Conservation (phyloP, 2,888 invertebrate genomes). For the Clunio marinus region DNA sequence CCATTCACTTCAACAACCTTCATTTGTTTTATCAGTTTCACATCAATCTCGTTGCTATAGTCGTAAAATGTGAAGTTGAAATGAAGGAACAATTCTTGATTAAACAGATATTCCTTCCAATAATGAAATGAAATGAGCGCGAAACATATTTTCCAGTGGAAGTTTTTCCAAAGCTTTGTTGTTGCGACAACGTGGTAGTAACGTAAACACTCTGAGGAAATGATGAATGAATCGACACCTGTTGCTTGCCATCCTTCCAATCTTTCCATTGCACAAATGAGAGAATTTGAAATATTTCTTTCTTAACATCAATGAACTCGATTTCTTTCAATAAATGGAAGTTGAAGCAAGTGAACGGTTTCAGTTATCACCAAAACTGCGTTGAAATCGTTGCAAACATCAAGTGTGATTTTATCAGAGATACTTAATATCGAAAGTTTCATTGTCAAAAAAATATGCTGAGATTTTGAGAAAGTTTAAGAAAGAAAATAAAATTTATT, state of each 20-base stretch:
- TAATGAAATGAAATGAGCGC: no score
- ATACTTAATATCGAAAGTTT: no score
- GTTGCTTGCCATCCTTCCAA: constrained; percentile 5
- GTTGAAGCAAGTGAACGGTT: background rate
- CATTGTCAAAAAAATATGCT: no score
- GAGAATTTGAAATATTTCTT: background rate
- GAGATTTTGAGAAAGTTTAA: no score
- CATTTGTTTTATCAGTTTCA: no score
- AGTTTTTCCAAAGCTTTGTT: background rate
- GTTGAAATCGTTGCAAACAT: background rate
- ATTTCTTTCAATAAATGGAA: no score
- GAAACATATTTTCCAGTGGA: constrained; percentile 13
- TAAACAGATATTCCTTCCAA: background rate
- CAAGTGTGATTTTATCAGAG: no score
- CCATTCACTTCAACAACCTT: no score
- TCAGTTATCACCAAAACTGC: background rate
- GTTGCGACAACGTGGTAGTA: constrained; percentile 6
- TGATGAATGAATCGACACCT: constrained; percentile 4
- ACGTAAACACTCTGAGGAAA: background rate
- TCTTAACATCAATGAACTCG: background rate
- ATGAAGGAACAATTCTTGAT: no score
- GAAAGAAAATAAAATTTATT: no score
- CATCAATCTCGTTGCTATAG: no score
- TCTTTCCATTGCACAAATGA: background rate
- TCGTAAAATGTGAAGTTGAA: no score